Conservation (phyloP, 2,797 vertebrate genomes). For the Cheirogaleus major region DNA sequence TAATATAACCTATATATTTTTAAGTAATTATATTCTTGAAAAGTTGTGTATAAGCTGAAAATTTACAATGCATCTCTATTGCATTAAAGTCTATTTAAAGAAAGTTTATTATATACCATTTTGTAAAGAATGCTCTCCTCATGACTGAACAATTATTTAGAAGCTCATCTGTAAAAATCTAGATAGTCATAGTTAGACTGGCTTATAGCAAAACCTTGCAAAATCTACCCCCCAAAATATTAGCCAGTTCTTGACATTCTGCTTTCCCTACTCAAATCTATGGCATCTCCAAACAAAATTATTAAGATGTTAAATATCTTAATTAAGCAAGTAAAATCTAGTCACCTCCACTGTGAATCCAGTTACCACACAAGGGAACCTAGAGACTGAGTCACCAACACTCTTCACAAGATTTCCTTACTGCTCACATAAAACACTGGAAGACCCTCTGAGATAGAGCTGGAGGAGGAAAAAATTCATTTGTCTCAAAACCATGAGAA, state of each 20-base stretch:
- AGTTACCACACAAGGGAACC: conserved; percentile 69
- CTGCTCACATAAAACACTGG: conserved; percentile 76
- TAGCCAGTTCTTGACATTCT: background rate
- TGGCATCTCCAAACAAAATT: conserved; percentile 27
- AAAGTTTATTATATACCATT: background rate
- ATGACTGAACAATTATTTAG: background rate
- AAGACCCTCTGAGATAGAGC: background rate
- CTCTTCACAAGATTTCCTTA: conserved; percentile 77
- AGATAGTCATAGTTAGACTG: background rate
- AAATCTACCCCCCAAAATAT: background rate
- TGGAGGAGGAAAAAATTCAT: background rate
- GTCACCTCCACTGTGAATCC: conserved; percentile 76
- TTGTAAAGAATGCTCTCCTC: background rate
- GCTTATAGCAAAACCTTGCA: background rate
- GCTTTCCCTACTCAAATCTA: background rate
- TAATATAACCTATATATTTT: background rate
- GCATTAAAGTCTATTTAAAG: background rate
- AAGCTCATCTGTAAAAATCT: conserved; percentile 29
- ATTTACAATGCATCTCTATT: background rate
- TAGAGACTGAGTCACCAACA: conserved; percentile 49
- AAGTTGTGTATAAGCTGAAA: conserved; percentile 8
- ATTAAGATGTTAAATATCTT: conserved; percentile 73
- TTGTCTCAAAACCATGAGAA: background rate
- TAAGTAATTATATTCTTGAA: conserved; percentile 38
- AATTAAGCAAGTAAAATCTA: conserved; percentile 80